Percentiles rank a stretch among this genome's conserved stretches.
Evolutionary conservation across 2,797 vertebrate species (phyloP).

Genomic region (Distichodus sexfasciatus): DNA sequence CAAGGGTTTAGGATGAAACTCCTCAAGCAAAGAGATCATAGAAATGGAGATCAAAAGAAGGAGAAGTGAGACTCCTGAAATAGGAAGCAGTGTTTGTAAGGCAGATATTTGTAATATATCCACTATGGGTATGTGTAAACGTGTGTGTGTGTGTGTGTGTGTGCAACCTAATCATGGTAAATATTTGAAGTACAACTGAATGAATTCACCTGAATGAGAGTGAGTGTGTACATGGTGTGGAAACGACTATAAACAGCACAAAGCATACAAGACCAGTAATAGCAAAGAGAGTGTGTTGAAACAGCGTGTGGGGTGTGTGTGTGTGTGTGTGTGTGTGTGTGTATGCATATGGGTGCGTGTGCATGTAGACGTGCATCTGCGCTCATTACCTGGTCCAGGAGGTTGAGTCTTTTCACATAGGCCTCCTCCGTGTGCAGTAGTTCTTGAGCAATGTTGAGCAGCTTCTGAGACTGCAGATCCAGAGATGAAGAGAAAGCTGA

Average conservation of each 20-base stretch:
- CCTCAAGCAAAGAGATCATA: too few relatives aligned
- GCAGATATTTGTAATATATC: not conserved
- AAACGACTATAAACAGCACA: too few relatives aligned
- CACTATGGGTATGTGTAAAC: not conserved
- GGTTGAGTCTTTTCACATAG: conserved; percentile 90
- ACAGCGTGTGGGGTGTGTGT: too few relatives aligned
- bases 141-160: not conserved
- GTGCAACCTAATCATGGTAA: too few relatives aligned
- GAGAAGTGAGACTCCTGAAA: not conserved
- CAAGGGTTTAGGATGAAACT: not conserved
- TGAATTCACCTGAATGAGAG: too few relatives aligned
- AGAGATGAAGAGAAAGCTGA: not conserved
- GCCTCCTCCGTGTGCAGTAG: conserved; percentile 95
- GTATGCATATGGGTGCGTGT: not conserved
- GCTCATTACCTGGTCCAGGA: conserved; percentile 98
- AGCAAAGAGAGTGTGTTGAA: too few relatives aligned
- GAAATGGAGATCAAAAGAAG: not conserved
- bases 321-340: not conserved
- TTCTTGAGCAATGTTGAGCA: conserved; percentile 93
- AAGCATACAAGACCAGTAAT: too few relatives aligned
- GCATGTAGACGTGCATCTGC: too few relatives aligned
- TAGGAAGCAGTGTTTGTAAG: not conserved
- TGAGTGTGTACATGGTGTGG: too few relatives aligned
- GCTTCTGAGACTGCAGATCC: conserved; percentile 82
- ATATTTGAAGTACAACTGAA: too few relatives aligned